Percentiles rank a stretch among this genome's conserved stretches.
Evolutionary conservation across 2,888 invertebrate species (phyloP).

Genomic region (Prosapia bicincta): DNA sequence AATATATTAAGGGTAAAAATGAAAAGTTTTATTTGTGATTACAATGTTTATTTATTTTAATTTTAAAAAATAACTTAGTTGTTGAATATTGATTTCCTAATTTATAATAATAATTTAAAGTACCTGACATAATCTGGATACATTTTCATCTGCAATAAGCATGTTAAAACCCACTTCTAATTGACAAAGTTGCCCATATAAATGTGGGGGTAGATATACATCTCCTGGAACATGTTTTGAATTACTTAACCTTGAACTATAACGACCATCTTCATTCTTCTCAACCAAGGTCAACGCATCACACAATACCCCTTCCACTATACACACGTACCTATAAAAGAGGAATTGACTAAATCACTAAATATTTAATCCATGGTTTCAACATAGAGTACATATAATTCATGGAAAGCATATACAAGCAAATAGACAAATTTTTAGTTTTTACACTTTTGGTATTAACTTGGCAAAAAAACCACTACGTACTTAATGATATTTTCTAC

Average conservation of each 20-base stretch:
- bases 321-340: constrained; percentile 67
- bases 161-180: constrained; percentile 59
- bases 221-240: constrained; percentile 42
- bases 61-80: neutral
- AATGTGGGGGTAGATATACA: constrained; percentile 64
- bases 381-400: too few species aligned
- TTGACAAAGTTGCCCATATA: constrained; percentile 78
- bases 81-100: constrained; percentile 34
- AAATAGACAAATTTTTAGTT: too few species aligned
- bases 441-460: too few species aligned
- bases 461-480: too few species aligned
- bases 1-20: too few species aligned
- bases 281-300: constrained; percentile 83
- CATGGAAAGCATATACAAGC: too few species aligned
- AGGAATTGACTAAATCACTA: too few species aligned
- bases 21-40: too few species aligned
- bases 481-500: too few species aligned
- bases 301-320: constrained; percentile 86
- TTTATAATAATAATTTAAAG: constrained; percentile 33
- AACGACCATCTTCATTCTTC: constrained; percentile 72
- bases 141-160: constrained; percentile 52
- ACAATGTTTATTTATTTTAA: too few species aligned
- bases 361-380: too few species aligned
- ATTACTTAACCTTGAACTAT: constrained; percentile 63
- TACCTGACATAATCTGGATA: constrained; percentile 50